A percentile compares a stretch with the other conserved stretches of the same genome.
phyloP scores from a whole-genome alignment of 2,797 vertebrate species.

The Neopelma chrysocephalum region DNA sequence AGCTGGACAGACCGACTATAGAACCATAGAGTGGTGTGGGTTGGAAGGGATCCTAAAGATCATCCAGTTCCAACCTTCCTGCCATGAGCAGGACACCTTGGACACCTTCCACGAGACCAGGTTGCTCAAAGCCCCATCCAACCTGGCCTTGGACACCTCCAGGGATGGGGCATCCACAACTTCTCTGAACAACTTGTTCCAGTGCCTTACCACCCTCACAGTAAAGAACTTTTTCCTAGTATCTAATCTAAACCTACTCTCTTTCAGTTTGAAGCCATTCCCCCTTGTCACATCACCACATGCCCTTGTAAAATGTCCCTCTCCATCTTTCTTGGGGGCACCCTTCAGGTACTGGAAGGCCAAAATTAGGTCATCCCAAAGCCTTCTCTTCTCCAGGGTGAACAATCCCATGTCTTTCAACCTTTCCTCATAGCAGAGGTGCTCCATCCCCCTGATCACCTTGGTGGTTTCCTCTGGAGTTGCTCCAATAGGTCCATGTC shows the following conservation, averaged over 20 bases:
- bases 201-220: background rate
- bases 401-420: background rate
- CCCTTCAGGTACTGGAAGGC: background rate
- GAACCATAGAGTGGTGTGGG: background rate
- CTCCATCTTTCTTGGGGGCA: background rate
- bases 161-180: background rate
- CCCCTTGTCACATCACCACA: background rate
- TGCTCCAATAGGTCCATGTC: background rate
- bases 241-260: background rate
- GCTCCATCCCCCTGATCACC: background rate
- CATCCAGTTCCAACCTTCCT: background rate
- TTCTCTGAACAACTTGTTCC: background rate
- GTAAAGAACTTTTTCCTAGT: background rate
- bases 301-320: accelerated
- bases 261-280: background rate
- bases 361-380: background rate
- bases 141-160: background rate
- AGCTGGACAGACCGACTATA: background rate
- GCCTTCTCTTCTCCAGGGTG: background rate
- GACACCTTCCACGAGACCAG: background rate
- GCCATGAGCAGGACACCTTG: background rate
- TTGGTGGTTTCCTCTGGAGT: background rate
- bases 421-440: background rate
- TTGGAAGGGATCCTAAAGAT: background rate
- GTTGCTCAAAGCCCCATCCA: background rate